Base-by-base conservation (phyloP, 1,140 invertebrate species). In the Drosophila parabipectinata region DNA sequence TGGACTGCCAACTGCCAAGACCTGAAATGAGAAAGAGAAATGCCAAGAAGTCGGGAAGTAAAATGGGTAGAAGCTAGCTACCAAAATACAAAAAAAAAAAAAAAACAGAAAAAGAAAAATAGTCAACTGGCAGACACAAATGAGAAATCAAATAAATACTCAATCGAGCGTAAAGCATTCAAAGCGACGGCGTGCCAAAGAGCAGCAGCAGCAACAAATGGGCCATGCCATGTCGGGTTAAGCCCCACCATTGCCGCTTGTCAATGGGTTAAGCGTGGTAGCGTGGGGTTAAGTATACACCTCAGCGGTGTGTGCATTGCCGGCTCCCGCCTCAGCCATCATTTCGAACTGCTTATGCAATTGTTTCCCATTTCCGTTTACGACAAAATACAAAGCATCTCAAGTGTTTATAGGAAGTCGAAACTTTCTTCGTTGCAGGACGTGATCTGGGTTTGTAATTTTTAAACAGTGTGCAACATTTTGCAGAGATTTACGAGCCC, bases 131-230 rank as follows among this genome's bases (percentile, higher is more conserved):
- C 71, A 77, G 79, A 82, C 74, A 83, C 83, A 88, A 88, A 87
- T 88, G 82, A 88, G 83, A 87, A 87, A 83, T 88, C 79, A 83
- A 87, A 87, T 87, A 88, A 88, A 87, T 83, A 88, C 82, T 77
- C 82, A 87, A 87, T 87, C 82, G 82, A 87, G 83, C 83, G 83
- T 76, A 77, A 79, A 83, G 79, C 83, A 87, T 79, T 87, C 72
- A 72, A 83, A 72, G 64, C 73, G 83, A 82, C 69, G 69, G 73
- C 73, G 58, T 59, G 54, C 72, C 72, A 76, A 76, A 44, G 72
- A 72, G 51, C 67, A 52, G 44, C 68, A 64, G 62, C 68, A 64
- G 62, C 79, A 83, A 79, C 79, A 83, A 83, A 83, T 79, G 64
- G 75, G 51, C 77, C 64, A 57, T 62, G 45, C 61, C 52, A 62